Evolutionary conservation across 2,888 invertebrate species (phyloP).

Genomic region (Rhyacophila evoluta): DNA sequence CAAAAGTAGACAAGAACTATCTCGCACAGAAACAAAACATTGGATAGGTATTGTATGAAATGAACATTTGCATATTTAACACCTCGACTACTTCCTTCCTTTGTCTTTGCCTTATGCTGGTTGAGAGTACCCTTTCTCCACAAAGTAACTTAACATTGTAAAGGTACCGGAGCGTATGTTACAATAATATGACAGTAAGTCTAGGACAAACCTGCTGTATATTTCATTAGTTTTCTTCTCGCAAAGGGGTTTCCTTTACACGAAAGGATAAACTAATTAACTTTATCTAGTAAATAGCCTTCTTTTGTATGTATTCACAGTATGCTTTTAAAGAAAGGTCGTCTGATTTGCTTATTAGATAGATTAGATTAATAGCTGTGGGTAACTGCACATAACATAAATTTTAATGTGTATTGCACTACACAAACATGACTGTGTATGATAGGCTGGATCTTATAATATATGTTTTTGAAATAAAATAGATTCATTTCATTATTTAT

Average conservation of each 20-base stretch:
- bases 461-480: too few relatives aligned
- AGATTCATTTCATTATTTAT: too few relatives aligned
- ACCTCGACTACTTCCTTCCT: constrained; percentile 32
- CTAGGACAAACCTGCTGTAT: constrained; percentile 26
- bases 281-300: neutral
- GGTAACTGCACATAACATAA: too few relatives aligned
- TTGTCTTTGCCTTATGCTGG: constrained; percentile 35
- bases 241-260: constrained; percentile 10
- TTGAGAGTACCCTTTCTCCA: constrained; percentile 23
- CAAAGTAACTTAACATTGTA: constrained; percentile 48
- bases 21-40: neutral
- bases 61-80: constrained; percentile 42
- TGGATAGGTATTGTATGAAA: constrained; percentile 15
- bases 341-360: neutral
- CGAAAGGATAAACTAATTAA: constrained; percentile 8
- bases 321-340: neutral
- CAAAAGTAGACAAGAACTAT: neutral
- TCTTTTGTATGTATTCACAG: neutral
- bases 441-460: too few relatives aligned
- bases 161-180: constrained; percentile 44
- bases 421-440: too few relatives aligned
- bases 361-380: too few relatives aligned
- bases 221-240: constrained; percentile 14
- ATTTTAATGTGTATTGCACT: too few relatives aligned
- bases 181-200: constrained; percentile 42